Base-by-base conservation (phyloP, 2,888 invertebrate species). In the Temnothorax ravouxi region DNA sequence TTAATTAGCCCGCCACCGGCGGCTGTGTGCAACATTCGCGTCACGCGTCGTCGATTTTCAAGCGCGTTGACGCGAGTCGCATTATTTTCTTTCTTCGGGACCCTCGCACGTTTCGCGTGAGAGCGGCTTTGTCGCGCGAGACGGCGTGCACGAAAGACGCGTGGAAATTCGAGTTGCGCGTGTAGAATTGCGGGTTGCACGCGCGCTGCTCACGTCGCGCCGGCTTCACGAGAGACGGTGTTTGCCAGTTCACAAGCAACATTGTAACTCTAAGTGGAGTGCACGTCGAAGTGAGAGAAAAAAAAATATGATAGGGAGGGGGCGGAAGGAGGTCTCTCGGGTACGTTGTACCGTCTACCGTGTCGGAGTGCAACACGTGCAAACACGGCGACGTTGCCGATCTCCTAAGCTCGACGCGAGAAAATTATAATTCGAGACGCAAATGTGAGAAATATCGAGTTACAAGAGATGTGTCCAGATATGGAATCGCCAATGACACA, bases 181-280 rank as follows among this genome's bases (percentile, higher is more conserved):
- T 89, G 83, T 91, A 84, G 85, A 86, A 91, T 90, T 90, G 90
- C 90, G 56, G 62, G 64, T 82, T 84, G 82, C 79, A 87, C 82
- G 81, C 90, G 87, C 52, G 52, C 84, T 83, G 64, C 64, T 47
- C 64, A 34, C 59, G 56, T 54, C 41, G 84, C 77, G 61, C 52
- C 71, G 89, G 77, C 74, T 54, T 67, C 84, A 71, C 84, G 75
- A 80, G 75, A 77, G 83, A 66, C 86, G 86, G 84, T 91, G 89
- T 91, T 91, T 91, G 89, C 88, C 90, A 85, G 85, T 85, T 82
- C 84, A 50, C 84, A 84, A 81, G 87, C 91, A 89, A 91, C 91
- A 91, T 91, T 91, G 91, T 91, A 89, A 89, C 90, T 5, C 66
- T 88, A 90, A 91, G 86, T 83, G 84, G 89, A 89, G 90, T 85